Conservation (phyloP, 2,888 invertebrate species). For the Penaeus monodon region DNA sequence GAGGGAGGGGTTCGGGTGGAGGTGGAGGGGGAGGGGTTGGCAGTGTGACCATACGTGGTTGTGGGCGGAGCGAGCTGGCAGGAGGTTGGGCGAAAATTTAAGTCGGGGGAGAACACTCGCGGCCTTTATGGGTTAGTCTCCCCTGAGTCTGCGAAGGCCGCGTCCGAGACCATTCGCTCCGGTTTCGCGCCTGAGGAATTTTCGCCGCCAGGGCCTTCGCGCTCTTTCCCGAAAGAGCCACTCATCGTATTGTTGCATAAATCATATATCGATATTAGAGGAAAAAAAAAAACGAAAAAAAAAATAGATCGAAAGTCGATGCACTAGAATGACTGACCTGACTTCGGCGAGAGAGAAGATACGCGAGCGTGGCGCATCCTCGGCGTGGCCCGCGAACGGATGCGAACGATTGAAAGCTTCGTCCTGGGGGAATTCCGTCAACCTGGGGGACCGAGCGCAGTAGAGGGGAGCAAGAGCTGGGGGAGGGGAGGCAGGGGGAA, state of each 20-base stretch:
- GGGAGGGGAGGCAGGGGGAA: neutral
- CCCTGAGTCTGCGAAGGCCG: slow-evolving; percentile 16
- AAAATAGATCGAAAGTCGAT: too few relatives aligned
- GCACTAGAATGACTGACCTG: too few relatives aligned
- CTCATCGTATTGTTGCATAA: too few relatives aligned
- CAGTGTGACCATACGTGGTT: too few relatives aligned
- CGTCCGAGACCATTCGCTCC: neutral
- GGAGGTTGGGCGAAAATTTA: slow-evolving; percentile 40
- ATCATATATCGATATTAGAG: too few relatives aligned
- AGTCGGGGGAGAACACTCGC: slow-evolving; percentile 30
- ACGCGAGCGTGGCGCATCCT: too few relatives aligned
- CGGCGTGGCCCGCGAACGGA: neutral
- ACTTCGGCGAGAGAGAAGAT: too few relatives aligned
- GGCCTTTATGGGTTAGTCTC: slow-evolving; percentile 44
- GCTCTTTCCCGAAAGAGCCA: too few relatives aligned
- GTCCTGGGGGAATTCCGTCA: slow-evolving; percentile 27
- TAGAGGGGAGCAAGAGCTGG: slow-evolving; percentile 12
- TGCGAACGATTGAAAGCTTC: slow-evolving; percentile 43
- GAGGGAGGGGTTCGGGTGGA: neutral
- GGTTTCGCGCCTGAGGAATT: too few relatives aligned
- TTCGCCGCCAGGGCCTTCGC: too few relatives aligned
- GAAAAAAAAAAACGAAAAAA: too few relatives aligned
- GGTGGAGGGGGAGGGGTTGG: neutral
- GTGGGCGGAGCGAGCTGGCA: slow-evolving; percentile 11
- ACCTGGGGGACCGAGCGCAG: slow-evolving; percentile 26